Base-by-base conservation (phyloP, 2,113 vertebrate genomes). In the Sterrhoptilus dennistouni region DNA sequence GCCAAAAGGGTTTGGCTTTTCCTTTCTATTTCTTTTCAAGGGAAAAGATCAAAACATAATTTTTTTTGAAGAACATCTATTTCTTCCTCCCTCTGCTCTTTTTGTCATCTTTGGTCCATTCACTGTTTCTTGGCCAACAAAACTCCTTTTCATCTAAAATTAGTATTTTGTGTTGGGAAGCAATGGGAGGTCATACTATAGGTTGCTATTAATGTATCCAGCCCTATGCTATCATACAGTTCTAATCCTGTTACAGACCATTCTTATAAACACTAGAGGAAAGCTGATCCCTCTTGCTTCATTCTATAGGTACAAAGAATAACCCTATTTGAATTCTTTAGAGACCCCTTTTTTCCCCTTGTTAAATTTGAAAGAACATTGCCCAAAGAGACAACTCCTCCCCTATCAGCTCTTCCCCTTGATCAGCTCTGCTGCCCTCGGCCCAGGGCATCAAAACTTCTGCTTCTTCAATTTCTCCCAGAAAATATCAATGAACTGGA, bases 101-200 rank as follows among this genome's bases (percentile, higher is more conserved):
- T 77, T 95, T 95, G 75, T 89, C 74, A 74, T 72, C 91, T 94
- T 90, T 90, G 81, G 80, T 86, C 94, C 82, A 95, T 89, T 66
- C 63, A 36, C 47, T 74, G 71, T 77, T 74, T 71, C 76, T 84
- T 82, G 47, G 42, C 54, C 91, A 95, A 87, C 3, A 52, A 93
- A 94, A 83, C 23, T 93, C 70, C 79, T 83, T 94, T 94, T 96
- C 61, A 93, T 95, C 63, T 92, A 95, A 97, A 93, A 95, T 93
- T 77, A 96, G 40, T 53, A 50, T 87, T 92, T 93, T 61, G 78
- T 81, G 57, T 81, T 78, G 60, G 57, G 91, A 90, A 45, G 47
- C 29, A 10, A 45, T 10, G 19, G 79, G 80, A 72, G 83, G 88
- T 81, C 87, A 76, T 77, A 89, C 47, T 89, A 85, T 27, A 60